These are phyloP conservation scores for Pituophis catenifer DNA, from an alignment of 2,113 vertebrate genomes.

Conservation along the genomic window DNA sequence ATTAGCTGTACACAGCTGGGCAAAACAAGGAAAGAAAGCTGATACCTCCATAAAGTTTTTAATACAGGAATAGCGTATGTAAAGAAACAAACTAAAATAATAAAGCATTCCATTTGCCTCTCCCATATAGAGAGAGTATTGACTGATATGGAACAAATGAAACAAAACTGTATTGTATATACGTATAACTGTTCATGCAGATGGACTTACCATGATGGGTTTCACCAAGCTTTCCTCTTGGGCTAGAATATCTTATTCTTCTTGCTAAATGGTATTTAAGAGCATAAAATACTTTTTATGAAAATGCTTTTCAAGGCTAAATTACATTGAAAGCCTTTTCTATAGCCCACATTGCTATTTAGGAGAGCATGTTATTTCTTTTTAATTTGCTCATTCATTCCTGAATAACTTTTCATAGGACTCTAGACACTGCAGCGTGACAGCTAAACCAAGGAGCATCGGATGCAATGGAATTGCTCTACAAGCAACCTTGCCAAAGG, in stretches of 20 bases:
- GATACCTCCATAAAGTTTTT: background rate
- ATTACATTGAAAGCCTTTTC: conserved; percentile 70
- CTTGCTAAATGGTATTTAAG: conserved; percentile 63
- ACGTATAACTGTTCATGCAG: conserved; percentile 37
- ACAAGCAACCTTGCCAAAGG: conserved; percentile 98
- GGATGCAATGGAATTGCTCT: conserved; percentile 85
- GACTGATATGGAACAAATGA: conserved; percentile 43
- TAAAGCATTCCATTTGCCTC: background rate
- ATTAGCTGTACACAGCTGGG: no score
- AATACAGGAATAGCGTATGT: background rate
- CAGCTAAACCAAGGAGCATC: conserved; percentile 87
- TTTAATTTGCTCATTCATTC: conserved; percentile 84
- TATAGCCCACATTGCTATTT: conserved; percentile 73
- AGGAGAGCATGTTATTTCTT: conserved; percentile 76
- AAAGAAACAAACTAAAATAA: background rate
- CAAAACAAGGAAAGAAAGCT: conserved; percentile 16
- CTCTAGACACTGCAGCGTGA: conserved; percentile 85
- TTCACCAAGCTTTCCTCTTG: conserved; percentile 39
- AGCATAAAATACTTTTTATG: conserved; percentile 61
- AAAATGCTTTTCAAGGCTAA: conserved; percentile 76
- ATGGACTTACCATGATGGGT: conserved; percentile 2
- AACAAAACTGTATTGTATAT: conserved; percentile 27
- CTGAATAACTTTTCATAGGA: conserved; percentile 81
- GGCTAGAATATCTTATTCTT: conserved; percentile 43
- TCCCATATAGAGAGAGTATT: conserved; percentile 14